These are phyloP conservation scores for Cynaeus angustus DNA, from an alignment of 2,888 invertebrate species.

Conservation along the genomic window DNA sequence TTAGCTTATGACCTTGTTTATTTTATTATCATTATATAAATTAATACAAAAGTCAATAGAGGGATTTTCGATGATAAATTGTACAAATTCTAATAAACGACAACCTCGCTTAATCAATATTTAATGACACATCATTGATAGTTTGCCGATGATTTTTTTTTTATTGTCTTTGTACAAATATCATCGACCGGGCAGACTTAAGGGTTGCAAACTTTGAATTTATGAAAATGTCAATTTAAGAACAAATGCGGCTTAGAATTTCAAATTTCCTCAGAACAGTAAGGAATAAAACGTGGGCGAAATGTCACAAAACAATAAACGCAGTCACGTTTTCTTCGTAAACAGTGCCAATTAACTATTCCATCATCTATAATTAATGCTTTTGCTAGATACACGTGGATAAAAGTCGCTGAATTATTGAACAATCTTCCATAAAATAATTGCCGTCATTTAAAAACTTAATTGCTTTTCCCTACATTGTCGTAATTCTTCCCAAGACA, in stretches of 20 bases:
- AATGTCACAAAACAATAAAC: constrained; percentile 1
- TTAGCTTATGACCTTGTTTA: constrained; percentile 55
- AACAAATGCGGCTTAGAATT: too few species aligned
- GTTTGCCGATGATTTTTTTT: too few species aligned
- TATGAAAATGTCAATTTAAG: too few species aligned
- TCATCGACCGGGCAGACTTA: too few species aligned
- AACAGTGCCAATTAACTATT: constrained; percentile 4
- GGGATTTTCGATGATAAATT: constrained; percentile 46
- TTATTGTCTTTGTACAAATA: too few species aligned
- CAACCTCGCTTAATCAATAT: constrained; percentile 25
- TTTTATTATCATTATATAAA: constrained; percentile 55
- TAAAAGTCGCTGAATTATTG: constrained; percentile 15
- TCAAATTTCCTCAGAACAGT: too few species aligned
- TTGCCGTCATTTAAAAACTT: constrained; percentile 16
- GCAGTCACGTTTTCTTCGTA: neutral
- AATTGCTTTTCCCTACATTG: constrained; percentile 28
- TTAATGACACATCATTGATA: constrained; percentile 7
- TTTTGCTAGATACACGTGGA: neutral
- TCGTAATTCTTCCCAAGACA: constrained; percentile 23
- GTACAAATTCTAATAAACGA: constrained; percentile 51
- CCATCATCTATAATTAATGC: constrained; percentile 9
- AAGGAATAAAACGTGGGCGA: neutral
- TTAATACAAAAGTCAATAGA: constrained; percentile 54
- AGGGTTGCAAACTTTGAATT: too few species aligned
- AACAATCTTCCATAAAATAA: constrained; percentile 11